A percentile compares a stretch with the other conserved stretches of the same genome.
Evolutionary conservation across 2,113 vertebrate genomes (phyloP).

Genomic region (Hippocampus guttulatus): DNA sequence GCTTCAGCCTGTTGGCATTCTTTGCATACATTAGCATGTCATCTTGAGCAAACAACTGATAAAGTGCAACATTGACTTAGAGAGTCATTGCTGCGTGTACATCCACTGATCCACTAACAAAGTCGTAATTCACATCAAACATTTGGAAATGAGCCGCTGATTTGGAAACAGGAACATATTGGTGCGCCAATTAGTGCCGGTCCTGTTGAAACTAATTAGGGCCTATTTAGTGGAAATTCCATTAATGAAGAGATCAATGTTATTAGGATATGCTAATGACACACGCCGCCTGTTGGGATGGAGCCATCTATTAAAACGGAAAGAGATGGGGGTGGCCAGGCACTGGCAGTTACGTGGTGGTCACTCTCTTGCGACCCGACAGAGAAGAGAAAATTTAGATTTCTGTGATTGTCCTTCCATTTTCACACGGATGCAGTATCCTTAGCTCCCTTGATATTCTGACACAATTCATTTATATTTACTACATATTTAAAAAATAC

Average conservation of each 20-base stretch:
- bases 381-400: too few relatives aligned
- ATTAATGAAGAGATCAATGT: constrained; percentile 79
- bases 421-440: too few relatives aligned
- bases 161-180: constrained; percentile 50
- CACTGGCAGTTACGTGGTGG: neutral
- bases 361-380: too few relatives aligned
- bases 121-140: constrained; percentile 48
- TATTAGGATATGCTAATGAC: constrained; percentile 77
- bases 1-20: neutral
- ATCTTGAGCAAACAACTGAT: neutral
- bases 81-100: neutral
- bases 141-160: constrained; percentile 49
- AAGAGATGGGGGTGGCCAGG: constrained; percentile 4
- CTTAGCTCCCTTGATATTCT: too few relatives aligned
- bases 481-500: too few relatives aligned
- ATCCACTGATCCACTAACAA: constrained; percentile 4
- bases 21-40: constrained; percentile 1
- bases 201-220: constrained; percentile 75
- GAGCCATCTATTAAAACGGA: constrained; percentile 62
- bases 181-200: constrained; percentile 60
- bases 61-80: neutral
- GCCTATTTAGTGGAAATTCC: constrained; percentile 74
- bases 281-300: constrained; percentile 58
- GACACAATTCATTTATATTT: too few relatives aligned
- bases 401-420: too few relatives aligned